A percentile compares a stretch with the other conserved stretches of the same genome.
Evolutionary conservation across 2,113 vertebrate genomes (phyloP).

Genomic region (Ceyx melanurus): DNA sequence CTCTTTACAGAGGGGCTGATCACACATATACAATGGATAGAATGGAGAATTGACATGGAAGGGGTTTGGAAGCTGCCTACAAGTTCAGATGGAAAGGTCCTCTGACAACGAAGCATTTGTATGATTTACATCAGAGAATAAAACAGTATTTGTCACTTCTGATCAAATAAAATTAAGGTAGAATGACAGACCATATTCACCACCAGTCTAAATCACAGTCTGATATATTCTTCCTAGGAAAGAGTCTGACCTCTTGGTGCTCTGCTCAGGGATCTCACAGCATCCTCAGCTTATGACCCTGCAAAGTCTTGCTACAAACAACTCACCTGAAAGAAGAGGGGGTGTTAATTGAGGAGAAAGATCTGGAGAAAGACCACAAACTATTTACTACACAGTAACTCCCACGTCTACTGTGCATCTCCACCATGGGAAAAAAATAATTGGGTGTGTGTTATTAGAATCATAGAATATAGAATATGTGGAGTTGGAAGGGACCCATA

Average conservation of each 20-base stretch:
- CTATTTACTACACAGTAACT: not conserved
- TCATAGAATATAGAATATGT: not conserved
- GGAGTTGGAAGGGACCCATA: not conserved
- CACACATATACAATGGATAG: not conserved
- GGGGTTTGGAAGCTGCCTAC: not conserved
- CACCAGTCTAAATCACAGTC: not conserved
- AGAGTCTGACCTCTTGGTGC: not conserved
- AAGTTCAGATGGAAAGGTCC: not conserved
- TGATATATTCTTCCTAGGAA: not conserved
- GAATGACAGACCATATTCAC: not conserved
- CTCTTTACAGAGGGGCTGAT: not conserved
- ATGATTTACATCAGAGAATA: not conserved
- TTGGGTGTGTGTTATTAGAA: not conserved
- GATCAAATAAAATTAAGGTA: not conserved
- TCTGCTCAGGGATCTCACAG: not conserved
- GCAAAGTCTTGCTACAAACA: not conserved
- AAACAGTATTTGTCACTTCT: not conserved
- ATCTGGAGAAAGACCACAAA: not conserved
- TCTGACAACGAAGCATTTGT: not conserved
- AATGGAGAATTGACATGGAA: fast-evolving
- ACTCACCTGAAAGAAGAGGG: not conserved
- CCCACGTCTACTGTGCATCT: not conserved
- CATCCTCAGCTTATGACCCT: not conserved
- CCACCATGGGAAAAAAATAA: not conserved
- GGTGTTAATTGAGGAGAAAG: not conserved